A percentile compares a stretch with the other conserved stretches of the same genome.
phyloP scores from a whole-genome alignment of 2,113 vertebrate genomes.

The Semnornis frantzii region DNA sequence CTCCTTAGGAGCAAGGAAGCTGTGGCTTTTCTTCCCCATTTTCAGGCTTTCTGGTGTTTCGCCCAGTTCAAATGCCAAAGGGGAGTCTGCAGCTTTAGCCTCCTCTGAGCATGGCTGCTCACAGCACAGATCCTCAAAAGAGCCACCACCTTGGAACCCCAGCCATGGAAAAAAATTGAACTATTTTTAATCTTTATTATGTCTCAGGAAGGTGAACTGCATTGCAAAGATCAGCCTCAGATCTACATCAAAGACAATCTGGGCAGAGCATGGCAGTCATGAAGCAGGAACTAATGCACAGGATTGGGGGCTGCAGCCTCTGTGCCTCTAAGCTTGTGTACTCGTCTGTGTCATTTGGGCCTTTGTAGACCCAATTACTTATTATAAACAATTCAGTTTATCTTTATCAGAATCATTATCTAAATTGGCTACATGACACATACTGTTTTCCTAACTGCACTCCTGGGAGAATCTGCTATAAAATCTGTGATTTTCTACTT shows the following conservation, averaged over 20 bases:
- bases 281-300: neutral
- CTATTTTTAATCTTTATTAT: accelerated
- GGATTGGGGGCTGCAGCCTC: neutral
- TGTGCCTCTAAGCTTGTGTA: neutral
- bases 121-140: neutral
- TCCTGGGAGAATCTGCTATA: constrained; percentile 84
- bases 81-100: accelerated
- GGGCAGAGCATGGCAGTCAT: accelerated
- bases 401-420: constrained; percentile 98
- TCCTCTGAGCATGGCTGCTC: neutral
- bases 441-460: constrained; percentile 89
- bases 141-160: neutral
- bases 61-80: neutral
- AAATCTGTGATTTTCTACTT: constrained; percentile 86
- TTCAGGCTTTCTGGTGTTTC: neutral
- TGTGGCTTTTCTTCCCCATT: neutral
- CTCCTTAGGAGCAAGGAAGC: neutral
- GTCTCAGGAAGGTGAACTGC: neutral
- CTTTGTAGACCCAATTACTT: constrained; percentile 93
- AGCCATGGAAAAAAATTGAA: accelerated
- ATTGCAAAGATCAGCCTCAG: neutral
- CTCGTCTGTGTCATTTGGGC: constrained; percentile 73
- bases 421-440: constrained; percentile 98
- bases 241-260: accelerated
- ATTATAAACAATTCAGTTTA: constrained; percentile 96